These are phyloP conservation scores for Rhopilema esculentum DNA, from an alignment of 30 jellyfish, hydroid and myxozoan genomes.

Conservation along the genomic window DNA sequence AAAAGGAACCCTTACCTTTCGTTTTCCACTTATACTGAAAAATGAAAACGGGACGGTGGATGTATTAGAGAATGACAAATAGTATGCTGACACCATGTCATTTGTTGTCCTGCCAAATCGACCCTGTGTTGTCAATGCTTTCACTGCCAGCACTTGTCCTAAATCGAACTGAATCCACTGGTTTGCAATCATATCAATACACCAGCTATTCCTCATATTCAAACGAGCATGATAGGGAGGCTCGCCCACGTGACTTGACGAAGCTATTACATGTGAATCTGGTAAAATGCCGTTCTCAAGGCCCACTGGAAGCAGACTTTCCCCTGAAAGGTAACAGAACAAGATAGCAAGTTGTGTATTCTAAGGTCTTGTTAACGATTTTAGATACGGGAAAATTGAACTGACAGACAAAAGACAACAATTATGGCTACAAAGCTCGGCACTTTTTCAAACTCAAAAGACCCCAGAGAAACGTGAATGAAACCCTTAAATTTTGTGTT, in stretches of 20 bases:
- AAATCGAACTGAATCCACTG: conserved; percentile 43
- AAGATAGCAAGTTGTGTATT: neutral
- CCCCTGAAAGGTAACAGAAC: neutral
- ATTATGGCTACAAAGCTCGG: no score
- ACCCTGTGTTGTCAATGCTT: conserved; percentile 31
- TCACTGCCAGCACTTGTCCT: conserved; percentile 27
- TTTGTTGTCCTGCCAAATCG: conserved; percentile 32
- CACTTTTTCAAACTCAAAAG: no score
- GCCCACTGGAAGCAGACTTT: conserved; percentile 21
- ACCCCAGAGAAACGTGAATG: no score
- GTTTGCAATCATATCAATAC: neutral
- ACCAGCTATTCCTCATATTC: conserved; percentile 42
- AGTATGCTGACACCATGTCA: conserved; percentile 27
- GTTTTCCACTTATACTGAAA: neutral
- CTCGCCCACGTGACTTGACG: conserved; percentile 46
- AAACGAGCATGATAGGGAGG: conserved; percentile 44
- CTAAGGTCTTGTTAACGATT: neutral
- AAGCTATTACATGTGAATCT: conserved; percentile 34
- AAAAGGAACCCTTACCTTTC: neutral
- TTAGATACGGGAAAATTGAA: neutral
- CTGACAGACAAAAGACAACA: no score
- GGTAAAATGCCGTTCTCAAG: conserved; percentile 42
- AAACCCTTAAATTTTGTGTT: no score
- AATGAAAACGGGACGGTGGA: neutral
- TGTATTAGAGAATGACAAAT: conserved; percentile 5